These are phyloP conservation scores for Alitta virens DNA, from an alignment of 2,888 invertebrate species.

Conservation along the genomic window DNA sequence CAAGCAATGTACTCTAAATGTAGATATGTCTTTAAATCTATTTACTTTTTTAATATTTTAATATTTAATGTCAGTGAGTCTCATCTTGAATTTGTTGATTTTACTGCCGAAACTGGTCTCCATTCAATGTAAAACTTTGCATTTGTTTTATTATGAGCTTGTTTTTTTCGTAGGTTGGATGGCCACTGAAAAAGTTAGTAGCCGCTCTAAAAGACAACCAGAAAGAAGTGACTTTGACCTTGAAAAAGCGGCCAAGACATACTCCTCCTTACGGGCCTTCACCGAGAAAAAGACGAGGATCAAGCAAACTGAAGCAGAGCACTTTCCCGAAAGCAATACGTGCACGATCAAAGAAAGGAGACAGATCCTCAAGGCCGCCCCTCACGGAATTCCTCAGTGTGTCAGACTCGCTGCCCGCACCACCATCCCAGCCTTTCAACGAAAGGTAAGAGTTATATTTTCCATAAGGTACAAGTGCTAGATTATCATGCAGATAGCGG, in stretches of 20 bases:
- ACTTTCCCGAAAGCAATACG: constrained; percentile 25
- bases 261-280: constrained; percentile 70
- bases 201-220: constrained; percentile 71
- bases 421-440: constrained; percentile 13
- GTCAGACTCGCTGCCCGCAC: background rate
- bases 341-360: constrained; percentile 6
- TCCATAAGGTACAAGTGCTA: too few species aligned
- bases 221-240: constrained; percentile 76
- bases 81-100: too few species aligned
- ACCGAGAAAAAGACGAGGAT: constrained; percentile 40
- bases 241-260: constrained; percentile 80
- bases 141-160: background rate
- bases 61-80: too few species aligned
- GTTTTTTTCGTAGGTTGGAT: constrained; percentile 66
- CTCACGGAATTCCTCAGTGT: constrained; percentile 17
- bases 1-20: too few species aligned
- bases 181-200: constrained; percentile 75
- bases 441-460: constrained; percentile 17
- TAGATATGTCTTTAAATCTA: too few species aligned
- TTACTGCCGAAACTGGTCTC: too few species aligned
- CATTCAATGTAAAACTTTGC: too few species aligned
- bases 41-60: too few species aligned
- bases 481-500: too few species aligned
- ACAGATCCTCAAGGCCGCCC: constrained; percentile 4
- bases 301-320: constrained; percentile 23